These are phyloP conservation scores for Nephrotoma guestfalica DNA, from an alignment of 2,888 invertebrate genomes.

Conservation along the genomic window DNA sequence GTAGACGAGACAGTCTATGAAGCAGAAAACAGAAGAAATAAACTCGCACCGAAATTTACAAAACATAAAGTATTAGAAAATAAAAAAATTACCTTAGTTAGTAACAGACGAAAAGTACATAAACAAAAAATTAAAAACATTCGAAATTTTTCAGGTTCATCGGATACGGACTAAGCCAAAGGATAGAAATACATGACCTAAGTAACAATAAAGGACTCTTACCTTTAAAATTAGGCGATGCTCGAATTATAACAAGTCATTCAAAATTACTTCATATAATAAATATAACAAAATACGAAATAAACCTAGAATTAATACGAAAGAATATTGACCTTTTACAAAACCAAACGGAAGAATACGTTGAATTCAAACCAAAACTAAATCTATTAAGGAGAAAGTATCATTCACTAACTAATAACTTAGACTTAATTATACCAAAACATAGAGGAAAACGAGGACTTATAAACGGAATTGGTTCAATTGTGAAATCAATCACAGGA, in stretches of 20 bases:
- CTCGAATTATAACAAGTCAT: neutral
- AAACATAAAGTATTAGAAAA: constrained; percentile 7
- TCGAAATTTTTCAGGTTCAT: neutral
- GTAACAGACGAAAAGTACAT: neutral
- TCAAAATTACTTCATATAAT: neutral
- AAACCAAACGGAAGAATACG: neutral
- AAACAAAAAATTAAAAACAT: neutral
- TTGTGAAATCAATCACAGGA: neutral
- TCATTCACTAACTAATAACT: neutral
- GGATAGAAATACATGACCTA: neutral
- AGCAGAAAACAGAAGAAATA: constrained; percentile 5
- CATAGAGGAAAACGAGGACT: neutral
- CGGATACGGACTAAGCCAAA: neutral
- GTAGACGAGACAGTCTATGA: neutral
- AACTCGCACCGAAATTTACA: constrained; percentile 1
- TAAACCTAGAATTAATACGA: neutral
- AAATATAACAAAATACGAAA: neutral
- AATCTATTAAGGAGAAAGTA: neutral
- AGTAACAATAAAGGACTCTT: neutral
- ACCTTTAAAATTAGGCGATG: neutral
- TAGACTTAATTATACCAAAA: neutral
- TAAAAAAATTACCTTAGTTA: neutral
- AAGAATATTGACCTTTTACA: neutral
- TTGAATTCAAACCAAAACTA: neutral
- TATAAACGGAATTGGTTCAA: neutral